Percentiles rank a stretch among this genome's conserved stretches.
Conservation (phyloP, 2,888 invertebrate species). For the Schrankia costaestrigalis region DNA sequence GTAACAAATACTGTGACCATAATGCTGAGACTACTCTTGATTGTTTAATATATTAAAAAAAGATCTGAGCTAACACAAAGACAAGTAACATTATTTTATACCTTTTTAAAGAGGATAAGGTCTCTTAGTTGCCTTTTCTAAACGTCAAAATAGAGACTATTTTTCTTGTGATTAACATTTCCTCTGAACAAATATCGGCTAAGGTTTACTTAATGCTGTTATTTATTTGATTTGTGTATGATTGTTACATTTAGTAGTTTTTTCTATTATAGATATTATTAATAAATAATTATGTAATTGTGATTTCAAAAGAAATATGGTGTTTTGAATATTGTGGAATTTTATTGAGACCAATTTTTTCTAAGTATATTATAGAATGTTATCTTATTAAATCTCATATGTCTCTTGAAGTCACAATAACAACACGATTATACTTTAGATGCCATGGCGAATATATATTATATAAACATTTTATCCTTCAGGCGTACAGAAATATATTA, state of each 20-base stretch:
- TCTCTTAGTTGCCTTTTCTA: too few species aligned
- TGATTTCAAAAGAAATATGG: constrained; percentile 16
- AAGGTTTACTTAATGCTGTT: constrained; percentile 31
- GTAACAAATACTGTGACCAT: too few species aligned
- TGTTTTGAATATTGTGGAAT: constrained; percentile 9
- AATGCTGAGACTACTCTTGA: too few species aligned
- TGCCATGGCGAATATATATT: constrained; percentile 24
- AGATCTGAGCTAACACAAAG: too few species aligned
- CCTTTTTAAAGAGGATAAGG: too few species aligned
- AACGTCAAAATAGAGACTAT: background rate
- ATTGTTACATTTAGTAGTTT: constrained; percentile 25
- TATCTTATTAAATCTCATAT: constrained; percentile 13
- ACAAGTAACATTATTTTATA: too few species aligned
- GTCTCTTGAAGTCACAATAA: constrained; percentile 16
- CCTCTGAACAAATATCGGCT: constrained; percentile 29
- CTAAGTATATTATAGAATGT: constrained; percentile 13
- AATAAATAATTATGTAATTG: constrained; percentile 12
- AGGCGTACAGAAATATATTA: too few species aligned
- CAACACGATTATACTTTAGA: constrained; percentile 10
- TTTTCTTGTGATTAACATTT: constrained; percentile 15
- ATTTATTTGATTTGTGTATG: constrained; percentile 32
- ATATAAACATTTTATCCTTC: too few species aligned
- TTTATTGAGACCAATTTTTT: constrained; percentile 20
- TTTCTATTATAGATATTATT: constrained; percentile 16
- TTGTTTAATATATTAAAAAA: too few species aligned